These are phyloP conservation scores for Sinotaia quadrata DNA, from an alignment of 2,888 invertebrate species.

Conservation along the genomic window DNA sequence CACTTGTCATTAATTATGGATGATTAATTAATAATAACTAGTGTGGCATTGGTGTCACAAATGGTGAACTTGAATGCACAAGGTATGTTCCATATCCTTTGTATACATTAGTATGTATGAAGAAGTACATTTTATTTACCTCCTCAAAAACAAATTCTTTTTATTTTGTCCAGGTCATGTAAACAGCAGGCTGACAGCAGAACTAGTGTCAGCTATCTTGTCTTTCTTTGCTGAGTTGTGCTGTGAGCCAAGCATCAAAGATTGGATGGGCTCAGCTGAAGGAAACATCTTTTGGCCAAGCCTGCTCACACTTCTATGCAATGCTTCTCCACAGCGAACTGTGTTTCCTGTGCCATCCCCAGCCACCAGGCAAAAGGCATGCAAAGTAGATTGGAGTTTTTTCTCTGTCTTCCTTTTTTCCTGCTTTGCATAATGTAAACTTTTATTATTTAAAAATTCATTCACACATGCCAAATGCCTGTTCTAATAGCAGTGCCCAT, in stretches of 20 bases:
- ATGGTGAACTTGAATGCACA: too few relatives aligned
- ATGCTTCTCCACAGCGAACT: slow-evolving; percentile 53
- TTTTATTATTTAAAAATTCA: neutral
- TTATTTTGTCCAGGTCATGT: slow-evolving; percentile 26
- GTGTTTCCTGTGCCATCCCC: neutral
- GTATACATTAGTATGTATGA: too few relatives aligned
- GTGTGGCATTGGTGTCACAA: too few relatives aligned
- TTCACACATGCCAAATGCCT: too few relatives aligned
- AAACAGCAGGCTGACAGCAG: slow-evolving; percentile 53
- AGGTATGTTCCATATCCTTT: too few relatives aligned
- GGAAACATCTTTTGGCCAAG: slow-evolving; percentile 91
- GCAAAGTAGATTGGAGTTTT: neutral
- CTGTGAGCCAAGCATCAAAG: slow-evolving; percentile 83
- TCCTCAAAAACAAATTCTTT: too few relatives aligned
- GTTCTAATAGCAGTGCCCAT: too few relatives aligned
- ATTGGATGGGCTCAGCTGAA: slow-evolving; percentile 87
- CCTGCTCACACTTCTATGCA: slow-evolving; percentile 79
- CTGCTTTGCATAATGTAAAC: too few relatives aligned
- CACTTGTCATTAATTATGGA: too few relatives aligned
- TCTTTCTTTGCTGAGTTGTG: slow-evolving; percentile 88
- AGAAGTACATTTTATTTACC: too few relatives aligned
- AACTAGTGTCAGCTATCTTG: slow-evolving; percentile 74
- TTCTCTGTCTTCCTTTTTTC: too few relatives aligned
- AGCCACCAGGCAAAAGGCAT: neutral
- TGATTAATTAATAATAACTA: too few relatives aligned